Conservation (phyloP, 2,113 vertebrate species). For the Alectura lathami region DNA sequence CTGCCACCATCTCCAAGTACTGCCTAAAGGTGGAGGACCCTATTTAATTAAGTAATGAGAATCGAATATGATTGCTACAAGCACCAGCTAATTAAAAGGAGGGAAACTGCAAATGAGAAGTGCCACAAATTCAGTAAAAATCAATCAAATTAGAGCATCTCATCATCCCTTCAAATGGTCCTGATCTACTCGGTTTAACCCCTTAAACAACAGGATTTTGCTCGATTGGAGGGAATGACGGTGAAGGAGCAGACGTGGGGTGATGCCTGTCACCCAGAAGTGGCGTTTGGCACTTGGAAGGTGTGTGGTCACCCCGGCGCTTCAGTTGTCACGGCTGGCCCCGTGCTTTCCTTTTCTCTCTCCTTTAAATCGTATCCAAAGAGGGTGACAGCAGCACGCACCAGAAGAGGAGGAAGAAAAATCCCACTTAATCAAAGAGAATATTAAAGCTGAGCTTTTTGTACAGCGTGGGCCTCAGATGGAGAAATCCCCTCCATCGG, state of each 20-base stretch:
- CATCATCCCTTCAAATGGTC: background rate
- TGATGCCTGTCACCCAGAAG: background rate
- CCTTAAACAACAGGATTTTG: background rate
- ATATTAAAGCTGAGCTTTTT: slow-evolving; percentile 45
- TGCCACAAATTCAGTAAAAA: slow-evolving; percentile 36
- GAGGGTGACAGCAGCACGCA: background rate
- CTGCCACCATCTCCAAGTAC: background rate
- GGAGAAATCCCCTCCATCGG: background rate
- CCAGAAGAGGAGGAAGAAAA: slow-evolving; percentile 11
- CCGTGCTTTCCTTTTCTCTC: background rate
- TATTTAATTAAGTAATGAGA: slow-evolving; percentile 63
- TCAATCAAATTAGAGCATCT: slow-evolving; percentile 51
- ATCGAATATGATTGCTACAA: slow-evolving; percentile 65
- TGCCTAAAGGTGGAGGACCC: slow-evolving; percentile 30
- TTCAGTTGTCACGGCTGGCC: background rate
- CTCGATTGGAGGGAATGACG: rapidly evolving
- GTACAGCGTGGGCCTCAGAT: slow-evolving; percentile 5
- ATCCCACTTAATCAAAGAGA: slow-evolving; percentile 48
- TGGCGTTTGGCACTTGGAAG: background rate
- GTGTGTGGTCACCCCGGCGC: background rate
- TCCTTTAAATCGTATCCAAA: slow-evolving; percentile 9
- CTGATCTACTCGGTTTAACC: background rate
- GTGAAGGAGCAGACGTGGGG: rapidly evolving
- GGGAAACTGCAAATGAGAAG: slow-evolving; percentile 59
- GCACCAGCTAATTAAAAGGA: slow-evolving; percentile 61